Percentiles rank a stretch among this genome's conserved stretches.
phyloP scores from a whole-genome alignment of 2,888 invertebrate genomes.

The Eugnorisma glareosa region DNA sequence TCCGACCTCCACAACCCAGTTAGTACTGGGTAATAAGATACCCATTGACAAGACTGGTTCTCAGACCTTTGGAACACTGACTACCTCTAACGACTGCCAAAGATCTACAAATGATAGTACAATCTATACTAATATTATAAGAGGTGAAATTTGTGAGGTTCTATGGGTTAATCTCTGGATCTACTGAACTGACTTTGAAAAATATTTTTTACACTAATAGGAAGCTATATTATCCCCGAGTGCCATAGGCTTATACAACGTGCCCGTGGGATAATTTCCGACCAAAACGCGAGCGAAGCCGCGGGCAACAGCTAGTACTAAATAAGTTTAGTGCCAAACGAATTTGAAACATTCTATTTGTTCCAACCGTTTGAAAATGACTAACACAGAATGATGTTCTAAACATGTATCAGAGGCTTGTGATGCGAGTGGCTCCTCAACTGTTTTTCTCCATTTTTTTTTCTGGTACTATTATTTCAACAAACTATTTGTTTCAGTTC shows the following conservation, averaged over 20 bases:
- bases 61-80: not conserved
- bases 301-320: too few relatives aligned
- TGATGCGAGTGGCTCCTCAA: not conserved
- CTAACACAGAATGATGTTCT: not conserved
- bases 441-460: not conserved
- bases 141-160: too few relatives aligned
- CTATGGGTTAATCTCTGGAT: too few relatives aligned
- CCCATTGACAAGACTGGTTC: not conserved
- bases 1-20: not conserved
- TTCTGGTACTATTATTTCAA: not conserved
- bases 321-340: not conserved
- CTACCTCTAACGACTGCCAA: not conserved
- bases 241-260: too few relatives aligned
- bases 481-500: conserved; percentile 89
- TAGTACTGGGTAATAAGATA: not conserved
- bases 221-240: too few relatives aligned
- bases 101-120: not conserved
- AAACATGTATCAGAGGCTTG: not conserved
- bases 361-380: not conserved
- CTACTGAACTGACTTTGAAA: too few relatives aligned
- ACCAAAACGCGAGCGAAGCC: too few relatives aligned
- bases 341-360: not conserved
- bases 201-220: too few relatives aligned
- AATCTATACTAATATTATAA: too few relatives aligned
- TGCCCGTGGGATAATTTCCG: too few relatives aligned